Percentiles rank a stretch among this genome's conserved stretches.
Evolutionary conservation across 2,113 vertebrate genomes (phyloP).

Genomic region (Indri indri): DNA sequence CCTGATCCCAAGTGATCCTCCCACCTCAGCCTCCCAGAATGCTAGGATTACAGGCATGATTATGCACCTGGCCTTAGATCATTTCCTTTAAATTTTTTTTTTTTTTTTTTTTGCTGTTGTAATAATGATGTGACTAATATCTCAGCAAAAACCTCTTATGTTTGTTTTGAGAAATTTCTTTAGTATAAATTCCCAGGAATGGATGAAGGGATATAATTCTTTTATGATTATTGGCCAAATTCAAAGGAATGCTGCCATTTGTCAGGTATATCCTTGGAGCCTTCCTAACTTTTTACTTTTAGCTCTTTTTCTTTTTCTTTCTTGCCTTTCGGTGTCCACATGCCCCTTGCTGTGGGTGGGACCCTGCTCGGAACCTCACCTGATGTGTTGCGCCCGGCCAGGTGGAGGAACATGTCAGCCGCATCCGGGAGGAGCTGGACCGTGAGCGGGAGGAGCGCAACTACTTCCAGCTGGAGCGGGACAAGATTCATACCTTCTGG

Average conservation of each 20-base stretch:
- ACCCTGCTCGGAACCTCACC: neutral
- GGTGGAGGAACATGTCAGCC: slow-evolving; percentile 89
- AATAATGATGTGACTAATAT: neutral
- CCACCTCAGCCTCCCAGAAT: neutral
- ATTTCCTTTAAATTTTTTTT: neutral
- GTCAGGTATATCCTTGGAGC: neutral
- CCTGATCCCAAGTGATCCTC: neutral
- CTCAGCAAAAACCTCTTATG: neutral
- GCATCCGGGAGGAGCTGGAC: slow-evolving; percentile 91
- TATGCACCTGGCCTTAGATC: neutral
- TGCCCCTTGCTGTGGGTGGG: neutral
- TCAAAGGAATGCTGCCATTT: neutral
- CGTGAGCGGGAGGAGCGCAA: slow-evolving; percentile 93
- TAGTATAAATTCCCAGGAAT: neutral
- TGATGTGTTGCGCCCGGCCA: slow-evolving; percentile 52
- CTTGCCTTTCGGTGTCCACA: neutral
- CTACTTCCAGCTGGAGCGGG: slow-evolving; percentile 94
- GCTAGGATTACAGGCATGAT: neutral
- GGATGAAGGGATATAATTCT: neutral
- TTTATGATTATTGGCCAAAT: neutral
- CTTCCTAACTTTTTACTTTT: neutral
- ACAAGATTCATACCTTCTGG: slow-evolving; percentile 92
- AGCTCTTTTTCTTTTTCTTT: neutral
- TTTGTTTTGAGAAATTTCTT: slow-evolving; percentile 20
- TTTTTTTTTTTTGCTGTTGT: neutral